Conservation (phyloP, 1,140 invertebrate species). For the Teleogryllus occipitalis region DNA sequence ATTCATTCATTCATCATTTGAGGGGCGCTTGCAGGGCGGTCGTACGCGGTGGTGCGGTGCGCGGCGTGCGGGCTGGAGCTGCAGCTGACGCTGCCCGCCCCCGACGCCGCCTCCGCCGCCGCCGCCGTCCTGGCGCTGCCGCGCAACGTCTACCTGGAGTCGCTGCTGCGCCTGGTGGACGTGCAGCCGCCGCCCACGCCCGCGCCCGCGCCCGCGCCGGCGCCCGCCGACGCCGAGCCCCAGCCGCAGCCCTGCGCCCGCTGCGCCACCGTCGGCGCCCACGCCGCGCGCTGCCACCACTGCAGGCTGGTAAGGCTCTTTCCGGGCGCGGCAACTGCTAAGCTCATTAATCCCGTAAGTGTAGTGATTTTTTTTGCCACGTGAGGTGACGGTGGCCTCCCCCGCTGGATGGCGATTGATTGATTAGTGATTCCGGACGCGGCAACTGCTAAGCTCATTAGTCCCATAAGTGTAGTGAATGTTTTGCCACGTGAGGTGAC, state of each 20-base stretch:
- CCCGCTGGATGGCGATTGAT: background rate
- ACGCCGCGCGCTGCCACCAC: constrained; percentile 40
- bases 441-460: too few relatives aligned
- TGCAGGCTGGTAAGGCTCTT: constrained; percentile 42
- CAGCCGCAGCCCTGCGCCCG: constrained; percentile 30
- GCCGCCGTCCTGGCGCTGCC: constrained; percentile 35
- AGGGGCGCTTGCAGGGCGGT: too few relatives aligned
- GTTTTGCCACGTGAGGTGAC: too few relatives aligned
- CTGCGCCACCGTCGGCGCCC: constrained; percentile 39
- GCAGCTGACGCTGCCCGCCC: background rate
- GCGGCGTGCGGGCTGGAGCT: background rate
- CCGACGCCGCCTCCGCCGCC: background rate
- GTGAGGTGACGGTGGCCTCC: background rate
- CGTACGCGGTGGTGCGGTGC: background rate
- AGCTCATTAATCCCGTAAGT: background rate
- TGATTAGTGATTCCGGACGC: too few relatives aligned
- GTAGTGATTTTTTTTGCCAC: too few relatives aligned
- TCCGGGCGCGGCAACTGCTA: too few relatives aligned
- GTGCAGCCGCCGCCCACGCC: constrained; percentile 13
- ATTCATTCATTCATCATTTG: too few relatives aligned
- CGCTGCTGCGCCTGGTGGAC: constrained; percentile 34
- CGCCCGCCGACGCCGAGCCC: constrained; percentile 21
- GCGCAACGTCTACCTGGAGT: constrained; percentile 48
- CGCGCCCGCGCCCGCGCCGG: constrained; percentile 19
- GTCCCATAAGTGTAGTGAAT: too few relatives aligned